Base-by-base conservation (phyloP, 2,888 invertebrate genomes). In the Copidosoma aretas region DNA sequence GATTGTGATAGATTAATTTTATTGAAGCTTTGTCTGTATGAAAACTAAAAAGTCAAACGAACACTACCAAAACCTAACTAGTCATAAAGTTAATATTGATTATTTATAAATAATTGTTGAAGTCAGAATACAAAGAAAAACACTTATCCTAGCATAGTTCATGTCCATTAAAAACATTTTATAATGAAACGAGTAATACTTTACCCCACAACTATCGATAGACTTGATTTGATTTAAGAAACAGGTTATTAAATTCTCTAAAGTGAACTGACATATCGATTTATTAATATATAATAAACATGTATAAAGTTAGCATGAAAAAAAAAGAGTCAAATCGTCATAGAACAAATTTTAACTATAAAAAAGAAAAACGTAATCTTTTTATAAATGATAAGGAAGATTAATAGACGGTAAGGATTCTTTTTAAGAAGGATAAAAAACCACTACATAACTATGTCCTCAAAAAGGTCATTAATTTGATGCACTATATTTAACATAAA, bases 231-330 rank as follows among this genome's bases (percentile, higher is more conserved):
- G 10, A 39, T 43, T 24, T 21, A 4, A 62, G 12, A 51, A 62
- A 51, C 49, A 57, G 43, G 61, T 61, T 67, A 46, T 65, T 51
- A 56, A 12, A 61, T 53, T 58, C 43, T 53, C 22, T 46, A 22
- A 32, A 8, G 66, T 70, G 70, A 67, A 66, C 69, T 57, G 59
- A 74, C 74, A 74, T 74, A 74, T 74, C 74, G 73, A 74, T 60
- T 70, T 69, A 64, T 60, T 62, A 54, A 72, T 64, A 72, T 25
- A 17, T 57, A 57, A 64, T 59, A 54, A 41, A 39, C 46, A 61
- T 67, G 60, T 70, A 67, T 64, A 64, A 62, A 67, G 25, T 49
- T 67, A 64, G 21, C 53, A 15, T n/a, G 10, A 53, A 60, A 25
- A 32, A 32, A 32, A 17, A 24, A 56, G 21, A 66, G 60, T 66